Base-by-base conservation (phyloP, 37 sponge, comb jelly and placozoan genomes). In the Ephydatia muelleri region DNA sequence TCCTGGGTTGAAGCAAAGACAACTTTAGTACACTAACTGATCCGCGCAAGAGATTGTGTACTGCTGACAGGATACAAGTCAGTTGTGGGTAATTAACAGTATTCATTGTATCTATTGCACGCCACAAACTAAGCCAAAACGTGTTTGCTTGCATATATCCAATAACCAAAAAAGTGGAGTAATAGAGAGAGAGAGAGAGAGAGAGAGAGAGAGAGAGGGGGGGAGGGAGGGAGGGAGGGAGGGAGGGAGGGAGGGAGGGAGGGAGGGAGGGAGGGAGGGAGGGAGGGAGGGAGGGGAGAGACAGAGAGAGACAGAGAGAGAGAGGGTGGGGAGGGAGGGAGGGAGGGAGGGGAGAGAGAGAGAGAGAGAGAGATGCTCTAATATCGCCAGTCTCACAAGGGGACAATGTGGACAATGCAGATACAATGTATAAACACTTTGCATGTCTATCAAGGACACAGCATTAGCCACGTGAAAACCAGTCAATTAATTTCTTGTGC, bases 171-270 rank as follows among this genome's bases (percentile, higher is more conserved):
- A 3, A 29, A 11, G 30, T 69, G 29, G 12, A 30, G 30, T 69
- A 57, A 14, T 11, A 14, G 19, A 14, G 80, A 26, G 39, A 26
- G 72, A 71, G 72, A 13, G 72, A 33, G 72, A 33, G 32, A 33
- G 29, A 28, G 29, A 28, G 69, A 68, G 69, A 68, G 69, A 68
- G 69, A 68, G 69, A 68, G 69, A 28, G 69, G 12, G 69, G 12
- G 28, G 8, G 69, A 68, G 69, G 8, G 69, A 68, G 69, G 12
- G 69, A 28, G 69, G 12, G 69, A 68, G 69, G 12, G 69, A 68
- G 69, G 8, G 69, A 28, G 69, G 12, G 69, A 68, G 69, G 12
- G 69, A 68, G 69, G 8, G 69, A 28, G 69, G 12, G 69, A 68
- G 69, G 12, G 66, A 65, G 66, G 21, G 66, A 21, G 66, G 66